Conservation (phyloP, 1,140 invertebrate species). For the Amyelois transitella region DNA sequence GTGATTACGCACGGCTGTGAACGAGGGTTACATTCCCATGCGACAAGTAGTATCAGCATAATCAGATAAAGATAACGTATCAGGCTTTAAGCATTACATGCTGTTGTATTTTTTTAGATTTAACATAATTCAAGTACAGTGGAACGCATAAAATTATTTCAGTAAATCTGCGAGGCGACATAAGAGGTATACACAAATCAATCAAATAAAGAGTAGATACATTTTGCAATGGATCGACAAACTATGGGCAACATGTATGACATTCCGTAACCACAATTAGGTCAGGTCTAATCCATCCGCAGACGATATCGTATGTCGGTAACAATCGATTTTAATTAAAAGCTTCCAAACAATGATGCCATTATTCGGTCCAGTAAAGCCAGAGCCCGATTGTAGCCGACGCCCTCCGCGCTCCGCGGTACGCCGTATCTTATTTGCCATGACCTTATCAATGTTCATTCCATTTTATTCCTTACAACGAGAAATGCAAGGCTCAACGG, state of each 20-base stretch:
- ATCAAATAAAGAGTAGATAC: too few species aligned
- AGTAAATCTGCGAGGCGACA: too few species aligned
- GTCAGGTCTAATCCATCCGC: slow-evolving; percentile 20
- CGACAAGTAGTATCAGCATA: neutral
- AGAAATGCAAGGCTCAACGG: slow-evolving; percentile 9
- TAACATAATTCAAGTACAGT: too few species aligned
- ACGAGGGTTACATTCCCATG: neutral
- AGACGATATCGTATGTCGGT: slow-evolving; percentile 30
- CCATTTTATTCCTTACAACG: slow-evolving; percentile 7
- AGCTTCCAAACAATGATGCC: slow-evolving; percentile 37
- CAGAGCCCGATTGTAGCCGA: slow-evolving; percentile 22
- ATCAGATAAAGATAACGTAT: neutral
- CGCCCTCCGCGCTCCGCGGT: slow-evolving; percentile 4
- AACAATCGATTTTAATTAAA: slow-evolving; percentile 59
- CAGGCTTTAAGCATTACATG: too few species aligned
- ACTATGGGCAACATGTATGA: neutral
- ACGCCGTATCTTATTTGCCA: slow-evolving; percentile 13
- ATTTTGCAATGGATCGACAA: too few species aligned
- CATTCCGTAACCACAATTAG: neutral
- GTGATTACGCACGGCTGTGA: neutral
- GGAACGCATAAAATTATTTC: too few species aligned
- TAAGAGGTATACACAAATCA: too few species aligned
- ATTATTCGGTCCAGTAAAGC: slow-evolving; percentile 25
- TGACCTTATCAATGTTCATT: slow-evolving; percentile 12
- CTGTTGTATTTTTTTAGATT: too few species aligned